These are phyloP conservation scores for Labia minor DNA, from an alignment of 2,888 invertebrate genomes.

Conservation along the genomic window DNA sequence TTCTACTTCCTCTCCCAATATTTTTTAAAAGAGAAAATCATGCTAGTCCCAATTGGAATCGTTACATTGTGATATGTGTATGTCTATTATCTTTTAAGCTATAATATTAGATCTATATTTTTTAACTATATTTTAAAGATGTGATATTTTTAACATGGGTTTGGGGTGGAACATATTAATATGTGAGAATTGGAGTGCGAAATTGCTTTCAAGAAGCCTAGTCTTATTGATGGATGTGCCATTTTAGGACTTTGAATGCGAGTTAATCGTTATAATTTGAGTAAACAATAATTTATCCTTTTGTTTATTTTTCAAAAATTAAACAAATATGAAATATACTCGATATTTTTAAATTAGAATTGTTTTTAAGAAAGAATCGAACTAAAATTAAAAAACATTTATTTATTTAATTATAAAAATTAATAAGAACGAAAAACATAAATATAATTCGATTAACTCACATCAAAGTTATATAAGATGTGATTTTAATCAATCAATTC, in stretches of 20 bases:
- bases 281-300: too few species aligned
- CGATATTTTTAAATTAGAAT: too few species aligned
- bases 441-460: not conserved
- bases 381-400: too few species aligned
- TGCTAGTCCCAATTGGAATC: slow-evolving; percentile 8
- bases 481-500: not conserved
- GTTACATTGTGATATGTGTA: slow-evolving; percentile 8
- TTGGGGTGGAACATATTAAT: too few species aligned
- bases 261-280: not conserved
- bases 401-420: too few species aligned
- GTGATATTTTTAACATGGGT: not conserved
- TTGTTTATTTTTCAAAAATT: not conserved
- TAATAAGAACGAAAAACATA: too few species aligned
- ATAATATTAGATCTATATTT: slow-evolving; percentile 13
- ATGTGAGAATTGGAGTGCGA: not conserved
- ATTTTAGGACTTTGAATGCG: not conserved
- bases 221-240: slow-evolving; percentile 4
- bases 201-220: not conserved
- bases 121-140: not conserved
- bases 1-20: not conserved
- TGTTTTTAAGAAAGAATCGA: too few species aligned
- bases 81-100: slow-evolving; percentile 13
- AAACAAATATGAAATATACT: not conserved
- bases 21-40: not conserved
- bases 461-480: not conserved